These are phyloP conservation scores for Platalea minor DNA, from an alignment of 2,797 vertebrate species.

Conservation along the genomic window DNA sequence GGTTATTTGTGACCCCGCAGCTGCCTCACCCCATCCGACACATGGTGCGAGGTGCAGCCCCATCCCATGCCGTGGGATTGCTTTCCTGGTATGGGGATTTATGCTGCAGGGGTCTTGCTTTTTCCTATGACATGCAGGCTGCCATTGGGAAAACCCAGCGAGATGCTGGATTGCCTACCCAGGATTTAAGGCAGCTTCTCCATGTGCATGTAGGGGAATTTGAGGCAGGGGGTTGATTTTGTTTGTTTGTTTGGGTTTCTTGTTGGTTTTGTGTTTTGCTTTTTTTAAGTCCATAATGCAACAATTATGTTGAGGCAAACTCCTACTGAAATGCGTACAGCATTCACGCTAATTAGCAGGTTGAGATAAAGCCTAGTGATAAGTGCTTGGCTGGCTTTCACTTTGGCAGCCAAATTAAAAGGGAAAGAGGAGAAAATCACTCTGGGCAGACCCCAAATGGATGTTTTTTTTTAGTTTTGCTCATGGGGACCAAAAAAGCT, in stretches of 20 bases:
- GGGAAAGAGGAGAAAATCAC: constrained; percentile 30
- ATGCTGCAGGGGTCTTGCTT: not conserved
- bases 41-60: fast-evolving
- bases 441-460: constrained; percentile 35
- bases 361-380: constrained; percentile 46
- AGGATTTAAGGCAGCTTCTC: not conserved
- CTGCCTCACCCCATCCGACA: not conserved
- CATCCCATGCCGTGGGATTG: not conserved
- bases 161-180: not conserved
- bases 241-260: constrained; percentile 41
- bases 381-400: constrained; percentile 49
- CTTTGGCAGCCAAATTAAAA: constrained; percentile 50
- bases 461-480: not conserved
- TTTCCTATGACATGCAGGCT: not conserved
- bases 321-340: not conserved
- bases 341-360: constrained; percentile 33
- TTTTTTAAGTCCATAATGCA: constrained; percentile 9
- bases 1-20: not conserved
- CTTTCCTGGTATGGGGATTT: not conserved
- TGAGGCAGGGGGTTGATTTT: not conserved
- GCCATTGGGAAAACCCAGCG: fast-evolving
- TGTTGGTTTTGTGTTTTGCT: not conserved
- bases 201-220: not conserved
- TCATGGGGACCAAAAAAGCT: not conserved
- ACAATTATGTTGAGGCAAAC: constrained; percentile 32